Percentiles rank a stretch among this genome's conserved stretches.
Evolutionary conservation across 2,888 invertebrate species (phyloP).

Genomic region (Eupithecia exiguata): DNA sequence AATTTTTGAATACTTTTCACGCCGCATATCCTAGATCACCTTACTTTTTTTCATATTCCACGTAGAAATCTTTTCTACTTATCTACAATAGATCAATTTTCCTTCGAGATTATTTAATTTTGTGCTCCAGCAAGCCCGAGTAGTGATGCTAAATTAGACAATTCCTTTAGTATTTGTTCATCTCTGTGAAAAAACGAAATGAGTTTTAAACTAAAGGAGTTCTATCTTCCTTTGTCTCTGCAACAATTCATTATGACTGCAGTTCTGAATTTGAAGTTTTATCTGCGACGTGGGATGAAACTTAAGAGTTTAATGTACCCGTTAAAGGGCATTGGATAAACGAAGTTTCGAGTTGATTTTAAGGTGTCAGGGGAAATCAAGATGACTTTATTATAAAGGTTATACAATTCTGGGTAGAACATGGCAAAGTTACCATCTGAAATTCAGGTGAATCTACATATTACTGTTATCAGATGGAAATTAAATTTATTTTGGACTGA

Average conservation of each 20-base stretch:
- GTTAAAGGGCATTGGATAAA: slow-evolving; percentile 44
- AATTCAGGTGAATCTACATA: background rate
- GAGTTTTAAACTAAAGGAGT: slow-evolving; percentile 10
- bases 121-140: background rate
- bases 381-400: slow-evolving; percentile 5
- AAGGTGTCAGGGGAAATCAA: slow-evolving; percentile 55
- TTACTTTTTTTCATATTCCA: no score
- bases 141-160: background rate
- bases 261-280: slow-evolving; percentile 41
- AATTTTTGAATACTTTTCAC: background rate
- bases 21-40: no score
- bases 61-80: background rate
- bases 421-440: background rate
- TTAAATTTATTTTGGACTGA: background rate
- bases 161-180: slow-evolving; percentile 6
- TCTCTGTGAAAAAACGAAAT: slow-evolving; percentile 11
- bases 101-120: background rate
- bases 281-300: slow-evolving; percentile 36
- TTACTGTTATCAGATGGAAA: background rate
- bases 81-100: background rate
- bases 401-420: background rate
- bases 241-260: slow-evolving; percentile 36
- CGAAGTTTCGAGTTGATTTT: slow-evolving; percentile 45
- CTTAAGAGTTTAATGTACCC: slow-evolving; percentile 39
- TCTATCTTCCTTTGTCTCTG: slow-evolving; percentile 8